Evolutionary conservation across 2,113 vertebrate genomes (phyloP), one percentile per base, ranked within the genome.

Genomic region (Alectura lathami): DNA sequence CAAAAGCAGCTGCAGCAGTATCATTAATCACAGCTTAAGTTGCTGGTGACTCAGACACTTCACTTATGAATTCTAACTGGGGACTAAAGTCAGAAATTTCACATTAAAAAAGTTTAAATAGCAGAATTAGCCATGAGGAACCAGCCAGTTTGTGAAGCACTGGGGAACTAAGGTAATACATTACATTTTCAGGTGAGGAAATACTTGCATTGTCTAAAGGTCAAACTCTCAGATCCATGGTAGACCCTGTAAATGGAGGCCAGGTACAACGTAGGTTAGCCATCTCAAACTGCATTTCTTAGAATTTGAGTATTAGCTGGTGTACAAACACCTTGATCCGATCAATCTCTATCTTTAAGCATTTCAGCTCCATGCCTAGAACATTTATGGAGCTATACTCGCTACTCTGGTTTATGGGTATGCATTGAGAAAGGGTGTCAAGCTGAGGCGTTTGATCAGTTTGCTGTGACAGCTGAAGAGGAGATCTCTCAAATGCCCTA

Each of bases 381-480:
- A 92, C 75, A 95, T 89, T 94, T 91, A 89, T 69, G 62, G 54
- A 78, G 53, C 66, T 85, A 78, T 40, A 79, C 30, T 84, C 43
- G 45, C 80, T 72, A 13, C 36, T 80, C 43, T 68, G 43, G 89
- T 92, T 95, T 84, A 92, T 82, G 70, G 54, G 51, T 56, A 67
- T 34, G 57, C 77, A 81, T 48, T 72, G 60, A 93, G 51, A 88
- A 90, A 81, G 56, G 18, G 38, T 82, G 70, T 91, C 68, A 90
- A 86, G 60, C 6, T 80, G 73, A 67, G 29, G 59, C 66, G 80
- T 91, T 88, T 63, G 83, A 86, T 96, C 70, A 74, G 83, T 74
- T 88, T 76, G 43, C 38, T 88, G 54, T 48, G 86, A 90, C 95
- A 96, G 88, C 76, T 83, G 79, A 92, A 91, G 85, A 85, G 48